Evolutionary conservation across 23 tunicate genomes (phyloP).

Genomic region (Halocynthia aurantium): DNA sequence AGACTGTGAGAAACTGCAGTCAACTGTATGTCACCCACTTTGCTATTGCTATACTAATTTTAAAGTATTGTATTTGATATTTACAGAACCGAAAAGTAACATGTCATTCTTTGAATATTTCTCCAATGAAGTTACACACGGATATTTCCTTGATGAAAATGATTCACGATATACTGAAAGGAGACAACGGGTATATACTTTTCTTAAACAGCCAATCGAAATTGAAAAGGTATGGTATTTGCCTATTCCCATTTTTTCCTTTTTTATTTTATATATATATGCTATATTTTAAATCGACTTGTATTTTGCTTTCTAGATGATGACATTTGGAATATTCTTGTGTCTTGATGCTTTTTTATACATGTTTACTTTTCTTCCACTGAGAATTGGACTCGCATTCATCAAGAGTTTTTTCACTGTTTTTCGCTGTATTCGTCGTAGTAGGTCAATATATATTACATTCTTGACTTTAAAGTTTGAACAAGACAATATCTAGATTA

Average conservation of each 20-base stretch:
- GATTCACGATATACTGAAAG: constrained; percentile 79
- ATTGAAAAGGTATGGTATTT: constrained; percentile 81
- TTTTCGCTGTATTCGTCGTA: constrained; percentile 45
- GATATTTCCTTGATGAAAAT: constrained; percentile 81
- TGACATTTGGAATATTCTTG: constrained; percentile 83
- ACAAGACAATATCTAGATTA: too few relatives aligned
- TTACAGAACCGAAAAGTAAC: too few relatives aligned
- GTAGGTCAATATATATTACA: constrained; percentile 1
- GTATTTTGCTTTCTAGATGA: constrained; percentile 50
- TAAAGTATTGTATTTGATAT: too few relatives aligned
- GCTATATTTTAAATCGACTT: not conserved
- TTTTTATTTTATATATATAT: not conserved
- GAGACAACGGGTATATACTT: constrained; percentile 90
- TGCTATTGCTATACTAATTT: too few relatives aligned
- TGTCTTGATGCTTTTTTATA: constrained; percentile 91
- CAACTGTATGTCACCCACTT: too few relatives aligned
- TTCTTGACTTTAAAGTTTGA: not conserved
- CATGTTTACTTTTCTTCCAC: constrained; percentile 84
- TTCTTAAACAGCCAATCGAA: constrained; percentile 90
- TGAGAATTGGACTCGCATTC: constrained; percentile 55
- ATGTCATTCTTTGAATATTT: constrained; percentile 54
- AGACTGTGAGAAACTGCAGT: too few relatives aligned
- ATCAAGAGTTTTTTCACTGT: constrained; percentile 34
- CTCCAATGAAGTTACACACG: constrained; percentile 72
- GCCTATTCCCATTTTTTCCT: not conserved